phyloP scores from a whole-genome alignment of 1,140 invertebrate species.

The Goniozus legneri region DNA sequence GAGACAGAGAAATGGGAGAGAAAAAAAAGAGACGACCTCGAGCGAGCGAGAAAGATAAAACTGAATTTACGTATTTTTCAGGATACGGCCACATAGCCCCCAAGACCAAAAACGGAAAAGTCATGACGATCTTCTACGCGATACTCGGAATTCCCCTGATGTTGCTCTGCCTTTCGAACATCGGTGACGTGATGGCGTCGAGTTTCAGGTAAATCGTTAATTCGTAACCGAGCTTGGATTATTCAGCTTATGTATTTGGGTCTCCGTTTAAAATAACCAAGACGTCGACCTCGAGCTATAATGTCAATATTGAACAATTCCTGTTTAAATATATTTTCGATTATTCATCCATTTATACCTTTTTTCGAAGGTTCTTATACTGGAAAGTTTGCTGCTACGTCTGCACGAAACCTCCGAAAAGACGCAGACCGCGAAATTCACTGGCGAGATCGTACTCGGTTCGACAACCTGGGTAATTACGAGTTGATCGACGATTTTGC shows the following conservation, averaged over 20 bases:
- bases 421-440: constrained; percentile 47
- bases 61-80: constrained; percentile 39
- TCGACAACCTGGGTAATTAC: constrained; percentile 41
- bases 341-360: not conserved
- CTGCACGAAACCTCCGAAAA: constrained; percentile 76
- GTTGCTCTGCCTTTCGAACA: constrained; percentile 90
- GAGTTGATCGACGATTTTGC: too few species aligned
- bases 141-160: constrained; percentile 93
- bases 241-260: too few species aligned
- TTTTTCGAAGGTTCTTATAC: constrained; percentile 69
- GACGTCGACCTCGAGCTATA: too few species aligned
- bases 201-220: constrained; percentile 68
- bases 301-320: not conserved
- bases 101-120: constrained; percentile 86
- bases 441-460: constrained; percentile 38
- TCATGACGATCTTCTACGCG: constrained; percentile 94
- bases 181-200: constrained; percentile 94
- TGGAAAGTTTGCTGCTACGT: constrained; percentile 88
- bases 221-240: too few species aligned
- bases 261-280: too few species aligned
- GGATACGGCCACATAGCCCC: constrained; percentile 95
- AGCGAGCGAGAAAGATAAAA: constrained; percentile 1
- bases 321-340: not conserved
- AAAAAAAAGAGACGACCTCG: constrained; percentile 17
- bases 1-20: not conserved